Evolutionary conservation across 2,797 vertebrate species (phyloP), one percentile per base, ranked within the genome.

Genomic region (Microctenopoma steveboyesi): DNA sequence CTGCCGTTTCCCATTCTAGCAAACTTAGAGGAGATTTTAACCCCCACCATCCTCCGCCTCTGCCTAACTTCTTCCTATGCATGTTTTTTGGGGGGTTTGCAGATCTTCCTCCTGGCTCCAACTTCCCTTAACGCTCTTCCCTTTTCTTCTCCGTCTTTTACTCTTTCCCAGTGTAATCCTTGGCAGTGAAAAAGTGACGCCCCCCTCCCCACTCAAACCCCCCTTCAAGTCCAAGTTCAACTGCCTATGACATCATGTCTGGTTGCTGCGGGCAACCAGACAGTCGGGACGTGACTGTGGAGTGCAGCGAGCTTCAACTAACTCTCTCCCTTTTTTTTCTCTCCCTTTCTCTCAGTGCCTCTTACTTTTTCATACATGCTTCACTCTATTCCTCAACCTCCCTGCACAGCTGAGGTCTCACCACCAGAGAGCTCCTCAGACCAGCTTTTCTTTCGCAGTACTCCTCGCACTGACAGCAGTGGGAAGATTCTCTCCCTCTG

Each of bases 161-260:
- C 86, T 83, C 76, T 83, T 79, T 88, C 84, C 69, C 84, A 78
- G 50, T 89, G 81, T 90, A 86, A 90, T 91, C 89, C 92, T 93
- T 94, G 91, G 92, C 92, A 94, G 83, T 76, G 83, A 87, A 91
- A 22, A 82, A 90, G 83, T 89, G 86, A 85, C 83, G 86, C 91
- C 88, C 88, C 71, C 58, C 71, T 74, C 73, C 76, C 22, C 72
- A 57, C 68, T 50, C 56, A 40, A 72, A 81, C 91, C 88, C 91
- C 72, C 64, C 79, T 77, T 81, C 86, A 94, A 95, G 94, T 95
- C 94, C 94, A 95, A 95, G 95, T 96, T 95, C 94, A 95, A 94
- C 94, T 94, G 93, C 91, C 91, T 93, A 95, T 97, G 95, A 97
- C 95, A 95, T 96, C 95, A 96, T 95, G 95, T 96, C 96, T 97